A percentile compares a stretch with the other conserved stretches of the same genome.
Evolutionary conservation across 2,888 invertebrate genomes (phyloP).

Genomic region (Melanargia galathea): DNA sequence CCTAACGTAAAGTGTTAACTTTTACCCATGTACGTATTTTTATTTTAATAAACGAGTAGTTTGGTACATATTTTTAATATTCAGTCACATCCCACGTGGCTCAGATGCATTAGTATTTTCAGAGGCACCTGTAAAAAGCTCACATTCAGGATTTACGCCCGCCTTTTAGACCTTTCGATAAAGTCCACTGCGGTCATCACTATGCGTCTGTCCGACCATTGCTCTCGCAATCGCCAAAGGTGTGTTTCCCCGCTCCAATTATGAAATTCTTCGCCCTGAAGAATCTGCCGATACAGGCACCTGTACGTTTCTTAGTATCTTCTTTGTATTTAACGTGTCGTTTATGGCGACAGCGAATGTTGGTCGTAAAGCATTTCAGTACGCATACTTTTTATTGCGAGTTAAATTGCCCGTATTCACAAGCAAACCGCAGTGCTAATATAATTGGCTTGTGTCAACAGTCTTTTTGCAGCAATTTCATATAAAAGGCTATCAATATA

Average conservation of each 20-base stretch:
- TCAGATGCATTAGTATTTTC: neutral
- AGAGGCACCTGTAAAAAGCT: neutral
- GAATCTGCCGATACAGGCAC: conserved; percentile 13
- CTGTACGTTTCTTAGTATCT: conserved; percentile 8
- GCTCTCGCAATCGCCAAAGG: neutral
- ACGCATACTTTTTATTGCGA: conserved; percentile 24
- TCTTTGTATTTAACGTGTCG: conserved; percentile 2
- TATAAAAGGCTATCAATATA: conserved; percentile 70
- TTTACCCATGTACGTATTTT: too few relatives aligned
- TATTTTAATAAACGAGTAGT: too few relatives aligned
- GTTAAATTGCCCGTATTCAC: conserved; percentile 23
- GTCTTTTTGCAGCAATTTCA: conserved; percentile 58
- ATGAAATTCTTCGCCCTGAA: neutral
- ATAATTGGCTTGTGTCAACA: conserved; percentile 54
- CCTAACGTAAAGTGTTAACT: too few relatives aligned
- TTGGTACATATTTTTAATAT: neutral
- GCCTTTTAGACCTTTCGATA: neutral
- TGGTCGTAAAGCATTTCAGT: conserved; percentile 17
- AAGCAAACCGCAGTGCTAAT: conserved; percentile 30
- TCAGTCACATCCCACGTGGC: neutral
- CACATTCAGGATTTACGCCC: neutral
- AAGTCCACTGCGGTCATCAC: neutral
- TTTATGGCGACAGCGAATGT: conserved; percentile 16
- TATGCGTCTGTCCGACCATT: neutral
- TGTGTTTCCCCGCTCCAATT: conserved; percentile 4